These are phyloP conservation scores for Polietes domitor DNA, from an alignment of 2,888 invertebrate genomes.

Conservation along the genomic window DNA sequence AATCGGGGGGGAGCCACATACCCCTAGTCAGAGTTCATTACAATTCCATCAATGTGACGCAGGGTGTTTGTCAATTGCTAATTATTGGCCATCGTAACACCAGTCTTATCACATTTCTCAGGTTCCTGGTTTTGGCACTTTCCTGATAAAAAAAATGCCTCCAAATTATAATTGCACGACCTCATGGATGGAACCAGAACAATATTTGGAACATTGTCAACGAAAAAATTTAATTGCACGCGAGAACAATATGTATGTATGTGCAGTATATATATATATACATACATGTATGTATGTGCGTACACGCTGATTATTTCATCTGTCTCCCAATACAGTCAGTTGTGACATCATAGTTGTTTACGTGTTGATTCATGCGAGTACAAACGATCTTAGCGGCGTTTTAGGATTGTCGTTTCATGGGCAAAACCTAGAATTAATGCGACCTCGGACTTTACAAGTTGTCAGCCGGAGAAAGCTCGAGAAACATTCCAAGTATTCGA, in stretches of 20 bases:
- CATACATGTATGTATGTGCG: too few species aligned
- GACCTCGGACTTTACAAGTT: neutral
- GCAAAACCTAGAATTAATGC: neutral
- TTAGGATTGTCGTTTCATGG: neutral
- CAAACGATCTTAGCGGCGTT: neutral
- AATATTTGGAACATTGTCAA: slow-evolving; percentile 13
- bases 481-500: too few species aligned
- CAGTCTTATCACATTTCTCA: neutral
- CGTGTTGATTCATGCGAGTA: neutral
- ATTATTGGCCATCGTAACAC: neutral
- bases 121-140: neutral
- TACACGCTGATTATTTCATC: neutral
- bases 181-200: neutral
- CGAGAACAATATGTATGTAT: too few species aligned
- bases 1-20: too few species aligned
- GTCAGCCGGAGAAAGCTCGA: too few species aligned
- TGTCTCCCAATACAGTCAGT: slow-evolving; percentile 2
- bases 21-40: neutral
- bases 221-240: neutral
- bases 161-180: neutral
- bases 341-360: slow-evolving; percentile 21
- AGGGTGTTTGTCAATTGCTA: neutral
- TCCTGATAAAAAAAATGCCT: neutral
- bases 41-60: neutral
- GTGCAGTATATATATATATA: too few species aligned